Base-by-base conservation (phyloP, 2,888 invertebrate species). In the Lepidocyrtoides sp. region DNA sequence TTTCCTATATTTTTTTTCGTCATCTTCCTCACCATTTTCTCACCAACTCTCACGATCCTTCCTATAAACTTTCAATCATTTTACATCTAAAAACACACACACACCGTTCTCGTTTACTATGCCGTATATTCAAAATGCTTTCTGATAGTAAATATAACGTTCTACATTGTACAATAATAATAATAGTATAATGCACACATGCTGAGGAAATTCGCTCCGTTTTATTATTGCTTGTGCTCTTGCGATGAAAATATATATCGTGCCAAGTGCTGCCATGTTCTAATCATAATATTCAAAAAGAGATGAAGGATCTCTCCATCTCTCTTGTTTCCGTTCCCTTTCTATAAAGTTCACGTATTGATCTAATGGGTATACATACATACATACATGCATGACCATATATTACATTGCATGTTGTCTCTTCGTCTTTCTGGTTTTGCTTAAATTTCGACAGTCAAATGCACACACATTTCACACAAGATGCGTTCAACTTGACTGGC, bases 171-270 rank as follows among this genome's bases (percentile, higher is more conserved):
- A n/a, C n/a, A n/a, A 29, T 51, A 54, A 54, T 79, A 54, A 29
- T 36, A 29, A 54, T 54, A 54, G 54, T 79, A 17, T n/a, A 48
- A 79, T 17, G 32, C 44, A 26, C 66, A 83, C n/a, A n/a, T 60
- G 44, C 44, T 83, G 83, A 44, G 83, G 66, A 57, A 83, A 83
- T 83, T 83, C 60, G 66, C 83, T 63, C 26, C n/a, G n/a, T n/a
- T n/a, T n/a, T n/a, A n/a, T n/a, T 10, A 63, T 14, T 63, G 17
- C 4, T 72, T 10, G 2, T 17, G 29, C n/a, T 81, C 54, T 29
- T 23, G 32, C 7, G n/a, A 23, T 41, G 63, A 44, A 44, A 82
- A 60, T 66, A 51, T 20, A 79, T 29, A 41, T n/a, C n/a, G 82
- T 29, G 82, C 60, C 41, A 82, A 63, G 82, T 36, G 20, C 29